Evolutionary conservation across 2,888 invertebrate species (phyloP), one percentile per base, ranked within the genome.

Genomic region (Cantharis flavilabris): DNA sequence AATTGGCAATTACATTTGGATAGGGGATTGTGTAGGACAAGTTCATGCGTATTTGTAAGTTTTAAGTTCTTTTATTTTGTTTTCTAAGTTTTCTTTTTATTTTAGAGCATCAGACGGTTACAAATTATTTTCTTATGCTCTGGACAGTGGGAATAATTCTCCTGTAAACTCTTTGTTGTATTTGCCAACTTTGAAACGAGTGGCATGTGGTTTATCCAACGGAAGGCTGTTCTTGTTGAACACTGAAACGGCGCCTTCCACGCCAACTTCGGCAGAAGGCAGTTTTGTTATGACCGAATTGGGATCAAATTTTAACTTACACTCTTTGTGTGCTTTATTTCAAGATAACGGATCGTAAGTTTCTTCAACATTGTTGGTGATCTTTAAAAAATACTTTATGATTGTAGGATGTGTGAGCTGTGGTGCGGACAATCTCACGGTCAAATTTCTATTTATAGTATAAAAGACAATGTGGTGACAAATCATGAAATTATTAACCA

Each of bases 401-500:
- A 13, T 80, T 81, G 20, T 82, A 93, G 93, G 4, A 83, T 84
- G 2, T 91, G 93, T 83, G 96, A 96, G 86, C 88, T 97, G 14
- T 98, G 98, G 98, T 95, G 96, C 83, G 98, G 98, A 0, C 97
- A 97, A 83, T 91, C 92, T 30, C 92, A 92, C 78, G 97, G 96
- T 0, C 93, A 92, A 72, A 93, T 98, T 80, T 93, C 94, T 71
- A 92, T 96, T 20, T 97, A 96, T 87, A 90, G 92, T 0, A 90
- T 97, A 72, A 92, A 92, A 82, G 92, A 92, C 77, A 91, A 92
- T 62, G 91, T 94, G 5, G 95, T 96, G 63, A 90, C 93, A 28
- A 92, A 92, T 9, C 96, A 97, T 82, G 94, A 95, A 82, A 88
- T 91, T 0, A 88, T 94, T 75, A 90, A 91, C 76, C 94, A 94